Conservation (phyloP, 2,888 invertebrate genomes). For the Ecdyonurus torrentis region DNA sequence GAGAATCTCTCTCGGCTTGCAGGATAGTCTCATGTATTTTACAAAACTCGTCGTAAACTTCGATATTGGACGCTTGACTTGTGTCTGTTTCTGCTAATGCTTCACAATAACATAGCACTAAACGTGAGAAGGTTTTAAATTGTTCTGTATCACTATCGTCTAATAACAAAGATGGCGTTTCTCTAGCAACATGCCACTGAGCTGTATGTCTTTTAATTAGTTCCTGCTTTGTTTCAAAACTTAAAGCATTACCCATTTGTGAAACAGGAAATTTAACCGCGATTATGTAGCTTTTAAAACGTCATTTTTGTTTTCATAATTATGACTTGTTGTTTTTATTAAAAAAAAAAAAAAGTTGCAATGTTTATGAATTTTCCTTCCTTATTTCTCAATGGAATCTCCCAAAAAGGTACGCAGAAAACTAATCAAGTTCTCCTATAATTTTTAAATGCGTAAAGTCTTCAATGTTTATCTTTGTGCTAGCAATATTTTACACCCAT, state of each 20-base stretch:
- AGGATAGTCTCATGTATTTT: background rate
- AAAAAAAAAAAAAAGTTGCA: too few species aligned
- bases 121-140: background rate
- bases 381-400: too few species aligned
- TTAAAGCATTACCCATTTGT: background rate
- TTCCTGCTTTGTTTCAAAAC: background rate
- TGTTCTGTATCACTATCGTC: background rate
- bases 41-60: background rate
- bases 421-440: too few species aligned
- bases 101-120: background rate
- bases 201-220: background rate
- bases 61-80: background rate
- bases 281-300: too few species aligned
- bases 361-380: too few species aligned
- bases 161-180: background rate
- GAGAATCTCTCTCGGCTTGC: background rate
- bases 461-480: too few species aligned
- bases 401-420: too few species aligned
- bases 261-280: too few species aligned
- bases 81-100: background rate
- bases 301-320: too few species aligned
- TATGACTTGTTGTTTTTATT: too few species aligned
- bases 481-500: too few species aligned
- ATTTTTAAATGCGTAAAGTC: too few species aligned
- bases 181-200: background rate